Conservation (phyloP, 2,888 invertebrate species). For the Caenorhabditis sp. region DNA sequence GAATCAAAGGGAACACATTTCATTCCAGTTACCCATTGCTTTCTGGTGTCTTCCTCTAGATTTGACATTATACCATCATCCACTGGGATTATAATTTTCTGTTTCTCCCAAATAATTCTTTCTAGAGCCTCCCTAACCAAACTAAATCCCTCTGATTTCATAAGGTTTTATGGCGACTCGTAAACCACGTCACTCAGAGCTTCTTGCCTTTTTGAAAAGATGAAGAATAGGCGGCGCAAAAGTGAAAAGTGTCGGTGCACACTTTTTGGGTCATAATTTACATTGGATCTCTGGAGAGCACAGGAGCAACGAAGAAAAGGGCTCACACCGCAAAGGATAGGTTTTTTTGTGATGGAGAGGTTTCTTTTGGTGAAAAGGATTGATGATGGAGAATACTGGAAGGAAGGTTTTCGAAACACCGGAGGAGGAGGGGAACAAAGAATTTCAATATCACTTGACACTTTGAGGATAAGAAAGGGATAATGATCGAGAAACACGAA, state of each 20-base stretch:
- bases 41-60: constrained; percentile 1
- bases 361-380: constrained; percentile 12
- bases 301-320: constrained; percentile 2
- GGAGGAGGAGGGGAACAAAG: constrained; percentile 26
- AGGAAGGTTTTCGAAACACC: neutral
- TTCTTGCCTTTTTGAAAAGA: constrained; percentile 6
- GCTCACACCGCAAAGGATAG: constrained; percentile 33
- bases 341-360: constrained; percentile 19
- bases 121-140: neutral
- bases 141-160: constrained; percentile 14
- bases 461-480: constrained; percentile 41
- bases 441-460: constrained; percentile 38
- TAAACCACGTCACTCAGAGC: constrained; percentile 35
- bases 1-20: neutral
- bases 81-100: constrained; percentile 15
- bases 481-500: constrained; percentile 56
- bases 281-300: constrained; percentile 41
- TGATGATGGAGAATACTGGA: neutral
- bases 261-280: constrained; percentile 54
- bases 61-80: constrained; percentile 30
- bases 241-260: constrained; percentile 28
- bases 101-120: neutral
- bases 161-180: constrained; percentile 23
- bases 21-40: neutral
- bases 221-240: constrained; percentile 43